phyloP scores from a whole-genome alignment of 1,140 invertebrate species.

The Xylocopa sonorina region DNA sequence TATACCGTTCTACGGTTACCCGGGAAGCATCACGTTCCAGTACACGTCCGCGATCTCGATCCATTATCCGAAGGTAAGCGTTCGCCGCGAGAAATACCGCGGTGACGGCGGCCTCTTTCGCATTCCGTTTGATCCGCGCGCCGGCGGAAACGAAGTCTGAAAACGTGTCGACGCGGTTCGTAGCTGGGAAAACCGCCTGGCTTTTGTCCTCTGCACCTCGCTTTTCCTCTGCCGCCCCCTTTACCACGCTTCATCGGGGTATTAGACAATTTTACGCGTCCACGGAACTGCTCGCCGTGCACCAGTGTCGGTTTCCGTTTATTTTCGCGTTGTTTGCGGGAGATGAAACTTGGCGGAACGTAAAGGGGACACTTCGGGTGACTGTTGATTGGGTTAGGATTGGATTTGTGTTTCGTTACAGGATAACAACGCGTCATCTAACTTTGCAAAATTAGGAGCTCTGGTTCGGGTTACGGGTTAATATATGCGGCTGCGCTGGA shows the following conservation, averaged over 20 bases:
- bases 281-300: too few relatives aligned
- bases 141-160: neutral
- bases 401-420: too few relatives aligned
- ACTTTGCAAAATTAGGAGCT: too few relatives aligned
- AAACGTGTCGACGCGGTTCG: neutral
- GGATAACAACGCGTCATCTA: too few relatives aligned
- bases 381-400: too few relatives aligned
- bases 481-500: too few relatives aligned
- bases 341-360: too few relatives aligned
- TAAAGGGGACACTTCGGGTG: too few relatives aligned
- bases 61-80: conserved; percentile 91
- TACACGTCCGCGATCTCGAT: conserved; percentile 86
- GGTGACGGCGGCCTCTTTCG: conserved; percentile 5
- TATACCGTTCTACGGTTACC: conserved; percentile 84
- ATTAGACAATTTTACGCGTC: conserved; percentile 4
- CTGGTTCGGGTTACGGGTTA: too few relatives aligned
- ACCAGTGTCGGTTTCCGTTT: neutral
- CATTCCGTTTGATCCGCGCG: conserved; percentile 3
- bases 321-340: too few relatives aligned
- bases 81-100: neutral
- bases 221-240: too few relatives aligned
- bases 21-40: conserved; percentile 83
- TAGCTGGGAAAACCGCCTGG: neutral
- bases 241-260: too few relatives aligned
- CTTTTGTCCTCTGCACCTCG: conserved; percentile 27